Evolutionary conservation across 2,113 vertebrate species (phyloP), one percentile per base, ranked within the genome.

Genomic region (Aplodontia rufa): DNA sequence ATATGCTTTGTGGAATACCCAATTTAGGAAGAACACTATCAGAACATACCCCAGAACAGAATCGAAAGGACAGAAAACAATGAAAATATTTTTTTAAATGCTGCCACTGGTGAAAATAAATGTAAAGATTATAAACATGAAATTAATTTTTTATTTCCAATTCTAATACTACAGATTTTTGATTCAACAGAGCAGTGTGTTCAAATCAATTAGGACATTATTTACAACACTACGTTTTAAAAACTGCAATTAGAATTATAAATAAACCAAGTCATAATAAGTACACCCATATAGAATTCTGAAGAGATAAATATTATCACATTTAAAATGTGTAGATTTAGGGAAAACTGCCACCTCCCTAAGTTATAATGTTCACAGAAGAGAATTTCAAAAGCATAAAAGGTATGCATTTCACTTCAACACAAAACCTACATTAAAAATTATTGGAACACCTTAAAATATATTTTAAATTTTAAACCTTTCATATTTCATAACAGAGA

Each of bases 321-420:
- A 85, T 45, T 93, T 92, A 75, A 86, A 92, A 89, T 42, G 28
- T 35, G 26, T 40, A 75, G 40, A 8, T 81, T 89, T 16, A 91
- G 51, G 47, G 26, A 37, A 95, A 83, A 66, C 0, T 30, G 19
- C 26, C 35, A 64, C 42, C 14, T 40, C 2, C 62, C 37, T 53
- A 86, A 86, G 8, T 80, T 92, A 75, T 8, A 51, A 60, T 22
- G 13, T 86, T 87, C 60, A 93, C 22, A 83, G 68, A 74, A 51
- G 32, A 93, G 28, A 42, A 78, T 68, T 87, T 91, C 17, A 84
- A 30, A 93, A 42, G 20, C 24, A 91, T 58, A 78, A 71, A 91
- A 87, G 60, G 45, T 69, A 83, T 58, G 14, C 47, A 91, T 84
- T 95, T 87, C 75, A 91, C 40, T 78, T 91, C 71, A 93, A 91